Evolutionary conservation across 1,140 invertebrate species (phyloP), one percentile per base, ranked within the genome.

Genomic region (Lethocerus indicus): DNA sequence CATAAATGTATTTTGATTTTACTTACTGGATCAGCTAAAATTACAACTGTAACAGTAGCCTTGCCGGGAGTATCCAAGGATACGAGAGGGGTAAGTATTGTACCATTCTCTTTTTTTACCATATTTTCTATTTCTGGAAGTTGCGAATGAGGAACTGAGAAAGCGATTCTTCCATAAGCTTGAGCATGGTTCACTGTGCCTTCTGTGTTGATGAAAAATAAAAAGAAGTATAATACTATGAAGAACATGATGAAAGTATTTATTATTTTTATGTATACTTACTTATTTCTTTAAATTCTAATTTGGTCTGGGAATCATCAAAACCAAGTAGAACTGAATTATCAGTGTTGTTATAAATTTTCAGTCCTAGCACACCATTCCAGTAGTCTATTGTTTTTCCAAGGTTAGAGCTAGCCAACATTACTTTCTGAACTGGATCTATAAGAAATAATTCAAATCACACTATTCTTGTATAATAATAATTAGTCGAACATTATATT

Each of bases 51-150:
- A 0, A 98, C 94, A 7, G 87, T 87, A 2, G 90, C 90, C 68
- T 98, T 98, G 41, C 89, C 94, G 0, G 93, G 93, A 0, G 94
- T 98, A 58, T 93, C 87, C 42, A 98, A 66, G 49, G 79, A 84
- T 26, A 94, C 80, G 7, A 93, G 67, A 13, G 87, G 87, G 2
- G 83, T 96, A 9, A 97, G 65, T 56, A 95, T 87, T 37, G 74
- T 87, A 47, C 79, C 69, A 12, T 78, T 75, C 12, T 69, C 73
- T 18, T 79, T 74, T 56, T 80, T 75, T 37, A 96, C 79, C 55
- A 71, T 76, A 53, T 78, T 65, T 58, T 91, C 75, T 50, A 96
- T 81, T 12, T 64, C 61, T 27, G 78, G 69, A 58, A 96, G 79
- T 56, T 87, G 68, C 14, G 69, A 67, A 52, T 74, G 69, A 2